Conservation (phyloP, 2,888 invertebrate species). For the Yponomeuta plumbellus region DNA sequence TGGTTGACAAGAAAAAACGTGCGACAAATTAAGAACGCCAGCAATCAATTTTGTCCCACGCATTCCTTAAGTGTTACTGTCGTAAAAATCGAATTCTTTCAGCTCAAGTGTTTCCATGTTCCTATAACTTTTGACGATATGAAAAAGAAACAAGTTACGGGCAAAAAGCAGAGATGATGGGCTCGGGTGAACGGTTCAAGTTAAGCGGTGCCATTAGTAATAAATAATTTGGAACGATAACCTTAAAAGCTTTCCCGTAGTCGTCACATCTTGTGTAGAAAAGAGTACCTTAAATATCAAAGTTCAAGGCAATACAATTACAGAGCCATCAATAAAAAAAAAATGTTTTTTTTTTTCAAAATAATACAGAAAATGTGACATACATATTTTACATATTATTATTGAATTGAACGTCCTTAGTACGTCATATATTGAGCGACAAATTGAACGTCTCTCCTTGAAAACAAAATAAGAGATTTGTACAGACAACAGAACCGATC, state of each 20-base stretch:
- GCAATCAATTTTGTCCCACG: conserved; percentile 25
- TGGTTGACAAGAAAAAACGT: background rate
- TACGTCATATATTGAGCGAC: too few relatives aligned
- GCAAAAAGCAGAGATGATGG: conserved; percentile 17
- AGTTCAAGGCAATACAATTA: conserved; percentile 41
- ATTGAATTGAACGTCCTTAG: too few relatives aligned
- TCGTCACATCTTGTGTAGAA: conserved; percentile 44
- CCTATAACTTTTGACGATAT: conserved; percentile 31
- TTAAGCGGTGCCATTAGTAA: conserved; percentile 50
- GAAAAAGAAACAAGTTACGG: conserved; percentile 31
- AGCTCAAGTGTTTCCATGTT: conserved; percentile 47
- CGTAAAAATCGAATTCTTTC: conserved; percentile 15
- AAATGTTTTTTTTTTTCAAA: background rate
- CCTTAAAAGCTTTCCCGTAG: conserved; percentile 56
- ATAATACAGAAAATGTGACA: too few relatives aligned
- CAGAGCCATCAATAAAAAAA: background rate
- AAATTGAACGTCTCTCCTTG: too few relatives aligned
- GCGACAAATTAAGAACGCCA: conserved; percentile 10
- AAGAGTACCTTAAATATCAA: conserved; percentile 31
- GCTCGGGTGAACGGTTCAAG: conserved; percentile 25
- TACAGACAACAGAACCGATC: background rate
- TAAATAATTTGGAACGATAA: conserved; percentile 65
- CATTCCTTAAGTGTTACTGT: background rate
- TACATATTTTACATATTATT: too few relatives aligned
- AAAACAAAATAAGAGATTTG: background rate